A percentile compares a stretch with the other conserved stretches of the same genome.
These are phyloP conservation scores for Nemopilema nomurai DNA, from an alignment of 30 jellyfish, hydroid and myxozoan species.

Conservation along the genomic window DNA sequence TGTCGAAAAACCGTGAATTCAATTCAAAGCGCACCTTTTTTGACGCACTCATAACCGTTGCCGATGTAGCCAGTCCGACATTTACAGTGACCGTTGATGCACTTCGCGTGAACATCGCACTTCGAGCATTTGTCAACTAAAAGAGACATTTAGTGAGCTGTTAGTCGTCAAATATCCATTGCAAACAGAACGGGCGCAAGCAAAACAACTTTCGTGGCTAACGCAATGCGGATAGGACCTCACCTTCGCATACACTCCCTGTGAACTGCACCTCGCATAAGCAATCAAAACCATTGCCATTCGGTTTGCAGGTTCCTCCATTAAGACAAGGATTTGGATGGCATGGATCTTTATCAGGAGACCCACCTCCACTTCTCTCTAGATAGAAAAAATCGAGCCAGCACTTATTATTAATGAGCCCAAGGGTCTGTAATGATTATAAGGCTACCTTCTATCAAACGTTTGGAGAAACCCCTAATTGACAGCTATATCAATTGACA, in stretches of 20 bases:
- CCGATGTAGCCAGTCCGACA: conserved; percentile 98
- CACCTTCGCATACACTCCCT: conserved; percentile 98
- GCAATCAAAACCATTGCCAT: conserved; percentile 96
- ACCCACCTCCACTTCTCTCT: conserved; percentile 90
- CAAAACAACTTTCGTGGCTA: neutral
- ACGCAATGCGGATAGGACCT: neutral
- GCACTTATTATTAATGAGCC: neutral
- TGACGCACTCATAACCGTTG: conserved; percentile 96
- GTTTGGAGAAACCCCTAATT: neutral
- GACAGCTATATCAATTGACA: neutral
- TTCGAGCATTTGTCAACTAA: conserved; percentile 78
- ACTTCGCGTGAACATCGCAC: conserved; percentile 99
- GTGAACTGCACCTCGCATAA: conserved; percentile 94
- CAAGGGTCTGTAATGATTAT: neutral
- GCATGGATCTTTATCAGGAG: conserved; percentile 51
- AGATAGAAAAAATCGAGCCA: neutral
- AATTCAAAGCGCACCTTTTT: conserved; percentile 83
- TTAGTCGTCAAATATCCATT: neutral
- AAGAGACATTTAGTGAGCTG: neutral
- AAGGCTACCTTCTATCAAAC: neutral
- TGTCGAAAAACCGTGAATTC: too few relatives aligned
- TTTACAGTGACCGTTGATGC: conserved; percentile 97
- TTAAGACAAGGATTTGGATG: conserved; percentile 98
- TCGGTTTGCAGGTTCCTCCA: conserved; percentile 97
- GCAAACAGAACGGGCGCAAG: neutral